Evolutionary conservation across 2,888 invertebrate genomes (phyloP).

Genomic region (Caenorhabditis becei): DNA sequence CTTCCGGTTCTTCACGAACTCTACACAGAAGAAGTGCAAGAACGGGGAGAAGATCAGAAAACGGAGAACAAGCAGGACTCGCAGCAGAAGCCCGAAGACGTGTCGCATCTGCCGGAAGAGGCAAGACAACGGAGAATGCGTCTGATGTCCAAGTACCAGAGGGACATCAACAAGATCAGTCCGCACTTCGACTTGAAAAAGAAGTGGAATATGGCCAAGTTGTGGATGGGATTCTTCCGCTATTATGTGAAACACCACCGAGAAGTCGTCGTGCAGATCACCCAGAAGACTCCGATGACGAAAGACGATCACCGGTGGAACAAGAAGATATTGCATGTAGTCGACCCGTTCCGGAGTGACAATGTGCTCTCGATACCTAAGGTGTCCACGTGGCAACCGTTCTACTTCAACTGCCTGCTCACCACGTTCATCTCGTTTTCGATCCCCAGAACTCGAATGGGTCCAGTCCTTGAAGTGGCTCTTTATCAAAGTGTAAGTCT

Average conservation of each 20-base stretch:
- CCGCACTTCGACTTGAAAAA: slow-evolving; percentile 24
- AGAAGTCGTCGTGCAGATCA: slow-evolving; percentile 58
- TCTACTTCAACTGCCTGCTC: slow-evolving; percentile 68
- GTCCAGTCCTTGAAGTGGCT: slow-evolving; percentile 32
- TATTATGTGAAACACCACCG: slow-evolving; percentile 44
- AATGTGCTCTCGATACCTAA: slow-evolving; percentile 61
- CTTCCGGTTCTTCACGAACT: slow-evolving; percentile 83
- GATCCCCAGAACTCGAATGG: slow-evolving; percentile 54
- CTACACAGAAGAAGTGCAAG: not conserved
- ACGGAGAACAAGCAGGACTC: not conserved
- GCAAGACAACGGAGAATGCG: slow-evolving; percentile 36
- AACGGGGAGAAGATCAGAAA: not conserved
- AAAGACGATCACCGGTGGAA: slow-evolving; percentile 54
- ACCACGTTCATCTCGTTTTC: slow-evolving; percentile 44
- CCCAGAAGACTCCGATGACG: slow-evolving; percentile 24
- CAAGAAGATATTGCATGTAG: slow-evolving; percentile 56
- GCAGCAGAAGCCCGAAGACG: not conserved
- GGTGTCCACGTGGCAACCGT: slow-evolving; percentile 60
- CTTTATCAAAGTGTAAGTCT: slow-evolving; percentile 40
- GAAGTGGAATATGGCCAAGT: slow-evolving; percentile 36
- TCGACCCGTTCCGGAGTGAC: slow-evolving; percentile 65
- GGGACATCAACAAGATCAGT: slow-evolving; percentile 28
- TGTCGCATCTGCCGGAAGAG: slow-evolving; percentile 24
- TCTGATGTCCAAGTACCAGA: slow-evolving; percentile 29
- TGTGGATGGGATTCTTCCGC: slow-evolving; percentile 57